Evolutionary conservation across 2,888 invertebrate genomes (phyloP).

Genomic region (Heterodera filipjevi): DNA sequence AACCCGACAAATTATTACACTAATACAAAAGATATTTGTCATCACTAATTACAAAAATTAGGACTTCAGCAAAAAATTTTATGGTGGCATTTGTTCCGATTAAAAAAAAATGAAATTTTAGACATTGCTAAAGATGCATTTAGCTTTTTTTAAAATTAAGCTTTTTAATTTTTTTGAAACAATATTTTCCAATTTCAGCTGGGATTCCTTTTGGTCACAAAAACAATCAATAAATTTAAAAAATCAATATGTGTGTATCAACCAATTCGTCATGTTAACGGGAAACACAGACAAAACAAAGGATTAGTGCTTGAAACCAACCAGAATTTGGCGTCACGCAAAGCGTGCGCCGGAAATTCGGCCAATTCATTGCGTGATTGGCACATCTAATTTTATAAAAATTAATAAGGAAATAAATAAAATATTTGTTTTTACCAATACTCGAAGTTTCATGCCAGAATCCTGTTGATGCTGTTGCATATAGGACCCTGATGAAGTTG

Average conservation of each 20-base stretch:
- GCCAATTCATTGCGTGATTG: constrained; percentile 51
- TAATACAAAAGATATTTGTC: too few relatives aligned
- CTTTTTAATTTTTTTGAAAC: too few relatives aligned
- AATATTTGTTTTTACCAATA: constrained; percentile 15
- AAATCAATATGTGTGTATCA: not conserved
- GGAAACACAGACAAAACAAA: constrained; percentile 60
- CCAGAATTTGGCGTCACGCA: constrained; percentile 57
- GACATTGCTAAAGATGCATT: too few relatives aligned
- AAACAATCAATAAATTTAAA: too few relatives aligned
- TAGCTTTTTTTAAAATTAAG: too few relatives aligned
- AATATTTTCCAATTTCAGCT: too few relatives aligned
- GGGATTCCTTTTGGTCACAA: too few relatives aligned
- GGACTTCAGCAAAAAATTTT: too few relatives aligned
- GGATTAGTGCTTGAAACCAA: constrained; percentile 56
- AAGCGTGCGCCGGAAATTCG: constrained; percentile 51
- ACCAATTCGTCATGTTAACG: constrained; percentile 44
- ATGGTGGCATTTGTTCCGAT: too few relatives aligned
- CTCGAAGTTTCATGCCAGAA: constrained; percentile 32
- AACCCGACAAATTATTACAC: too few relatives aligned
- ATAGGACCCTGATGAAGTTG: constrained; percentile 29
- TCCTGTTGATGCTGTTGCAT: constrained; percentile 13
- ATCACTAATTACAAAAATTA: too few relatives aligned
- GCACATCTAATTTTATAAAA: constrained; percentile 43
- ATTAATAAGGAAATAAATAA: not conserved
- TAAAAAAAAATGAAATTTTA: too few relatives aligned